phyloP scores from a whole-genome alignment of 1,140 invertebrate genomes.

The Mesaphorura yosii region DNA sequence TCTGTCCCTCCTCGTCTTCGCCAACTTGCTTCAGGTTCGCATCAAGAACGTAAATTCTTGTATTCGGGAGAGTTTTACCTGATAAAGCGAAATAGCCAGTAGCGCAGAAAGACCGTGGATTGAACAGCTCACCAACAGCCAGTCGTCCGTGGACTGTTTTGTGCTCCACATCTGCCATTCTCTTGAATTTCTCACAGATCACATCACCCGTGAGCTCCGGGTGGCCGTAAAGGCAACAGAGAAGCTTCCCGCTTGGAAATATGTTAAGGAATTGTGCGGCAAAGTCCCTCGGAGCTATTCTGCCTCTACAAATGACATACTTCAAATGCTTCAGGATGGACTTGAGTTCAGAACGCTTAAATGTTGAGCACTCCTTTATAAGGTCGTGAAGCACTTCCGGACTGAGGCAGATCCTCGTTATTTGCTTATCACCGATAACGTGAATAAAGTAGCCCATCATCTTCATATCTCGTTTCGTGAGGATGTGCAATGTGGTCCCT shows the following conservation, averaged over 20 bases:
- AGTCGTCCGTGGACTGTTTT: not conserved
- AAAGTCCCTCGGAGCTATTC: not conserved
- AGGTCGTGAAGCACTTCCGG: not conserved
- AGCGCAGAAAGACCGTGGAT: too few species aligned
- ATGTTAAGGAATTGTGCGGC: not conserved
- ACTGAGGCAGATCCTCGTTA: not conserved
- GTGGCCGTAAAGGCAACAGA: not conserved
- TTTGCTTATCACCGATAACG: not conserved
- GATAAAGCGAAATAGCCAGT: too few species aligned
- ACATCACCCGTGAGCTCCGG: conserved; percentile 3
- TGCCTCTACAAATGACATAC: conserved; percentile 1
- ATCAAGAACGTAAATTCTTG: conserved; percentile 15
- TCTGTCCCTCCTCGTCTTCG: conserved; percentile 11
- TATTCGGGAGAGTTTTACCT: too few species aligned
- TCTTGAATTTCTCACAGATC: not conserved
- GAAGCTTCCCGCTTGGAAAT: not conserved
- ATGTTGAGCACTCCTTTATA: not conserved
- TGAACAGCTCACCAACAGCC: conserved; percentile 1
- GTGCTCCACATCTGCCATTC: not conserved
- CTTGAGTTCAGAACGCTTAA: not conserved
- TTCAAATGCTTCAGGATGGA: conserved; percentile 1
- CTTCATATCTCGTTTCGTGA: not conserved
- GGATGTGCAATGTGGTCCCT: conserved; percentile 11
- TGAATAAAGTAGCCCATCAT: conserved; percentile 1
- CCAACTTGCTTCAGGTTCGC: not conserved